Percentiles rank a stretch among this genome's conserved stretches.
These are phyloP conservation scores for Sinhomidia bicolor DNA, from an alignment of 2,888 invertebrate species.

Conservation along the genomic window DNA sequence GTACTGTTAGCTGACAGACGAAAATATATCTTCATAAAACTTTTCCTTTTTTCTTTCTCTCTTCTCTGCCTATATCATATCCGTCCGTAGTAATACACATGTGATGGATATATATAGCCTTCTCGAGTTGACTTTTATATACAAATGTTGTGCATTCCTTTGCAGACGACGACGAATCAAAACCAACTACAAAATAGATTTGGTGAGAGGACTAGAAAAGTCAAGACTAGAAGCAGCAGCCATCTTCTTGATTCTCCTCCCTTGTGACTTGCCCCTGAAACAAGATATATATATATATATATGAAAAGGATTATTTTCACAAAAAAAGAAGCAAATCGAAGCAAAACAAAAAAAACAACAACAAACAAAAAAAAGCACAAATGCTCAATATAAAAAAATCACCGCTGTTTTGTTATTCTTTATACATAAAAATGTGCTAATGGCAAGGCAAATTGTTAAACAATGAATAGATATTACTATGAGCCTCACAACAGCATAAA, in stretches of 20 bases:
- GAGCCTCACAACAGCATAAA: conserved; percentile 11
- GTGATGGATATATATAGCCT: not conserved
- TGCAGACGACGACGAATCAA: not conserved
- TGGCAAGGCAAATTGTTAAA: not conserved
- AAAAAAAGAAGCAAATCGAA: not conserved
- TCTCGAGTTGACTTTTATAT: conserved; percentile 44
- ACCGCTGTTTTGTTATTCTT: not conserved
- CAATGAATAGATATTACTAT: not conserved
- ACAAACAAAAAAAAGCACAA: not conserved
- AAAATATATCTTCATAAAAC: conserved; percentile 18
- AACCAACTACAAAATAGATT: not conserved
- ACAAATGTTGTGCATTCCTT: conserved; percentile 44
- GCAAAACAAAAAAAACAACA: not conserved
- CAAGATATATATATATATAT: too few relatives aligned
- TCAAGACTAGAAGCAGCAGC: not conserved
- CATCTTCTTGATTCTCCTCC: conserved; percentile 34
- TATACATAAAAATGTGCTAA: not conserved
- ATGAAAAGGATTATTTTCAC: conserved; percentile 5
- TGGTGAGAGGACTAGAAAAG: conserved; percentile 2
- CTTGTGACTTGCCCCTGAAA: conserved; percentile 49
- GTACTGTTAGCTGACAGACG: conserved; percentile 34
- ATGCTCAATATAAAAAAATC: not conserved
- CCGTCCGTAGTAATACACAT: not conserved
- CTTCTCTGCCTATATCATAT: not conserved
- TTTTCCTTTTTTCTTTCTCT: too few relatives aligned